Evolutionary conservation across 2,888 invertebrate species (phyloP).

Genomic region (Drosophila mulleri): DNA sequence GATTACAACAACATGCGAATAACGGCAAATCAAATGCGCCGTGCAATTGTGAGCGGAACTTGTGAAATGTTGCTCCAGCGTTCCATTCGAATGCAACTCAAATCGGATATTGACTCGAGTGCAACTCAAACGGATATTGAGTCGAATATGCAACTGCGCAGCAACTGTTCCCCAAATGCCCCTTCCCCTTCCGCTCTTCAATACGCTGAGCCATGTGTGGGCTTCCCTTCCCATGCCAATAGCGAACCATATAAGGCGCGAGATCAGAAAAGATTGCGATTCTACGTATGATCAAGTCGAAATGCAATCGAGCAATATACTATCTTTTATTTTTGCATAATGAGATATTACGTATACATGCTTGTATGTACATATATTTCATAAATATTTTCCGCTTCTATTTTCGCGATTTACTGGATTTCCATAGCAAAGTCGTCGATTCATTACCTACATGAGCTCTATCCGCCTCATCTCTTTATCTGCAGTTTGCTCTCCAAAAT

Average conservation of each 20-base stretch:
- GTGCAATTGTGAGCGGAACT: slow-evolving; percentile 63
- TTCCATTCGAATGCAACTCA: slow-evolving; percentile 19
- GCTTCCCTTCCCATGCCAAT: slow-evolving; percentile 10
- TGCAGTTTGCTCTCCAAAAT: no score
- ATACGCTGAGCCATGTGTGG: slow-evolving; percentile 36
- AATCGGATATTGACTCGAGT: not conserved
- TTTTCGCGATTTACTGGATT: no score
- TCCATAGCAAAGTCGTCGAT: no score
- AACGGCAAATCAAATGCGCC: slow-evolving; percentile 18
- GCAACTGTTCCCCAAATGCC: slow-evolving; percentile 53
- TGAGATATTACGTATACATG: no score
- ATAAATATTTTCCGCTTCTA: no score
- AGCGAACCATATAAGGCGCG: not conserved
- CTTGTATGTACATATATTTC: no score
- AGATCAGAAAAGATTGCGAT: not conserved
- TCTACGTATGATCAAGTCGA: not conserved
- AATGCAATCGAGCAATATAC: not conserved
- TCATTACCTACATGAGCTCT: no score
- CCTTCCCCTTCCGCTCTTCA: not conserved
- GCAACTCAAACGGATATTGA: slow-evolving; percentile 10
- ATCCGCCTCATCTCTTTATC: no score
- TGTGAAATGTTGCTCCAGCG: slow-evolving; percentile 58
- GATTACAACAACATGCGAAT: slow-evolving; percentile 39
- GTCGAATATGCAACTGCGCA: slow-evolving; percentile 59
- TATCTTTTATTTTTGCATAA: no score